Evolutionary conservation across 2,113 vertebrate species (phyloP), one percentile per base, ranked within the genome.

Genomic region (Polypterus senegalus): DNA sequence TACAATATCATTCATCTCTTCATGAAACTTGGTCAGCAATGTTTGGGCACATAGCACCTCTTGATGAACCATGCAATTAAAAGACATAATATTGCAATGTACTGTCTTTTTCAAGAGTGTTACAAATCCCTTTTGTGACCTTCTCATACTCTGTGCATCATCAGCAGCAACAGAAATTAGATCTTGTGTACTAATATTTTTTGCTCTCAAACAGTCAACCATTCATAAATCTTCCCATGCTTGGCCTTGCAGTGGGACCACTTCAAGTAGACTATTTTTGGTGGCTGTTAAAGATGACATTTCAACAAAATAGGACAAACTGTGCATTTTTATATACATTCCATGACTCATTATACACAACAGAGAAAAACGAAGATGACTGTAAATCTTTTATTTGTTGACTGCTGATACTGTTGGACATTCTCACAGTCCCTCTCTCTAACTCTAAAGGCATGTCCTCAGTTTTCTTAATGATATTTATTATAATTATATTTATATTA

Each of bases 401-500:
- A 4, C 6, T 65, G 60, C 48, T 73, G 57, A 72, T 66, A 51
- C 66, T 58, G 65, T 3, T 46, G 69, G 66, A 67, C 71, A 72
- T 68, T 65, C 73, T 67, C 46, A 70, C 61, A 56, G 68, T 48
- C 4, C 67, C 74, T 76, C 69, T 9, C 66, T 75, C 61, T 75
- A 61, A 9, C 58, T 75, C 59, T 75, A 74, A 67, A 51, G 63
- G 61, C 55, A 70, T 66, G 0, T 70, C 69, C 60, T 6, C 47
- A 8, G 72, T 72, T 75, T 72, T 74, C 64, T 62, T 64, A 2
- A 71, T 44, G 60, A 73, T 66, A 47, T 74, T 57, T 47, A 0
- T 9, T 9, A 73, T 69, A 67, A 75, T 74, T 74, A n/a, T n/a
- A n/a, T 72, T 77, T 8, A 74, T 76, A 61, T 73, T 65, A 2